Percentiles rank a stretch among this genome's conserved stretches.
Evolutionary conservation across 2,113 vertebrate species (phyloP).

Genomic region (Myxocyprinus asiaticus): DNA sequence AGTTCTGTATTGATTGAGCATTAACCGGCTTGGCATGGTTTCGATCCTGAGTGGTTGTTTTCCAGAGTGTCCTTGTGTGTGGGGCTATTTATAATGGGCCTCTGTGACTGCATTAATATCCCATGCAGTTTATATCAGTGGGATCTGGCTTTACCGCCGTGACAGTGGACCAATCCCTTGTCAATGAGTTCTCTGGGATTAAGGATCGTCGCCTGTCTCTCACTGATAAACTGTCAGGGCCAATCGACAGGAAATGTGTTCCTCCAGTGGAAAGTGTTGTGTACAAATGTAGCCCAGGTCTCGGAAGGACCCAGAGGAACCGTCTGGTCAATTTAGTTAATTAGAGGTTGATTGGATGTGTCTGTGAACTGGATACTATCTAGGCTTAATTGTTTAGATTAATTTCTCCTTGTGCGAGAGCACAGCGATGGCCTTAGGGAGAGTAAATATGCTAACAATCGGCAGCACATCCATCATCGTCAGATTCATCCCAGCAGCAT

Average conservation of each 20-base stretch:
- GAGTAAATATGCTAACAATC: slow-evolving; percentile 32
- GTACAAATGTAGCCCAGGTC: background rate
- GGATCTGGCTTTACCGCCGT: background rate
- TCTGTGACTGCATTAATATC: slow-evolving; percentile 23
- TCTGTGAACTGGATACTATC: background rate
- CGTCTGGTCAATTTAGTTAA: slow-evolving; percentile 34
- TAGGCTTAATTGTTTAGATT: slow-evolving; percentile 33
- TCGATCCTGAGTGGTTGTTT: slow-evolving; percentile 28
- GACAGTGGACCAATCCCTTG: background rate
- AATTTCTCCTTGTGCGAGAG: background rate
- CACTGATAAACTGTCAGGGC: slow-evolving; percentile 8
- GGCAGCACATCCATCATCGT: slow-evolving; percentile 33
- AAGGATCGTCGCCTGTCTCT: background rate
- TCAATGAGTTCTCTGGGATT: slow-evolving; percentile 9
- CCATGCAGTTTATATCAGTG: background rate
- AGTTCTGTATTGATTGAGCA: slow-evolving; percentile 60
- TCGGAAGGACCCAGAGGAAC: background rate
- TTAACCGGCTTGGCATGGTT: slow-evolving; percentile 50
- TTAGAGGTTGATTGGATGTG: slow-evolving; percentile 27
- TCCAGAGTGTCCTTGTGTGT: slow-evolving; percentile 32
- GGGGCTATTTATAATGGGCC: slow-evolving; percentile 12
- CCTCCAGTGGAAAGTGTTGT: background rate
- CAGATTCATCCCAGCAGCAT: slow-evolving; percentile 2
- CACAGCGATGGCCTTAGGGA: background rate
- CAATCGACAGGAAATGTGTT: background rate